Base-by-base conservation (phyloP, 2,888 invertebrate genomes). In the Drosophila tanythrix region DNA sequence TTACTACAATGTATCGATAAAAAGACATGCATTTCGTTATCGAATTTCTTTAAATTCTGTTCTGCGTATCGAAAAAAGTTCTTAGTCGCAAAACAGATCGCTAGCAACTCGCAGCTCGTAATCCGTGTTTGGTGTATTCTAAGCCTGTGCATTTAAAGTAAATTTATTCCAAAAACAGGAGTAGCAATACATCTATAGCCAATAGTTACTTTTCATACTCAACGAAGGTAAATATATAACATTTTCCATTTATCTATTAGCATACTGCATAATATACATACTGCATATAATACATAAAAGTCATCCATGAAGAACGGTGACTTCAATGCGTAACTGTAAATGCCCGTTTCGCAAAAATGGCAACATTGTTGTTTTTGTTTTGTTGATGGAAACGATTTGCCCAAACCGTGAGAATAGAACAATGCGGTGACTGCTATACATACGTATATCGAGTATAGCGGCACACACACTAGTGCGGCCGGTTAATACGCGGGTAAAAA, bases 91-190 rank as follows among this genome's bases (percentile, higher is more conserved):
- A 76, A 74, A 56, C 60, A 82, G 83, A 82, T 82, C 82, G 76
- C 71, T 51, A 43, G 62, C 66, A 69, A 61, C 51, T 81, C 64
- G 38, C 33, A 71, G 53, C 66, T 48, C 31, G 62, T 57, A 31
- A 56, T 52, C 35, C 46, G 64, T 57, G 21, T 52, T 66, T 72
- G 56, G 75, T 75, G 71, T 72, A 55, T 73, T 65, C 63, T 65
- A n/a, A 69, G 62, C 84, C 87, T 88, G 85, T 85, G 85, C 85
- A 85, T 85, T 85, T 85, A 81, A 85, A 69, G 38, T 60, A 31
- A 62, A 69, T 48, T 59, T 58, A 78, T 86, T 85, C 88, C 85
- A 74, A 83, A 40, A 85, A 83, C 88, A 88, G 87, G 84, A 88
- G 63, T 66, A 70, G 36, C 70, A 63, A 67, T 67, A 65, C 62